A percentile compares a stretch with the other conserved stretches of the same genome.
phyloP scores from a whole-genome alignment of 2,113 vertebrate species.

The Acanthisitta chloris region DNA sequence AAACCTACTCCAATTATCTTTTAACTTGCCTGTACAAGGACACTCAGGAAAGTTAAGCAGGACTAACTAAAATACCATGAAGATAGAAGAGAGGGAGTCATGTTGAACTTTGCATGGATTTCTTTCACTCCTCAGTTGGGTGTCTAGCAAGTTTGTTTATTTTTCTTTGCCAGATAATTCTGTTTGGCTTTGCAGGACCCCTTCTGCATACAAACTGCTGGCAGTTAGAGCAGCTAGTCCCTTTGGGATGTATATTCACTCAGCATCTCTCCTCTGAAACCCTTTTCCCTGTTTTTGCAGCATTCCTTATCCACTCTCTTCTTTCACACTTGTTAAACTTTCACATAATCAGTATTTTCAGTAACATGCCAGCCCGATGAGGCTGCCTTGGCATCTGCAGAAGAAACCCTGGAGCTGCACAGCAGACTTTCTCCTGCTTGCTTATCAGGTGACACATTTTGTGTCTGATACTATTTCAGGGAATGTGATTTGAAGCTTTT shows the following conservation, averaged over 20 bases:
- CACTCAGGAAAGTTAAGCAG: background rate
- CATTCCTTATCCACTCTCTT: background rate
- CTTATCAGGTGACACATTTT: background rate
- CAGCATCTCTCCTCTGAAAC: background rate
- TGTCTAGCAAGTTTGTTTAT: background rate
- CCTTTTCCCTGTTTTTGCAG: background rate
- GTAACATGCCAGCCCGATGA: background rate
- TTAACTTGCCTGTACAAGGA: background rate
- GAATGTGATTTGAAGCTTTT: background rate
- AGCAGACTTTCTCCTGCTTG: background rate
- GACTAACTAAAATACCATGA: background rate
- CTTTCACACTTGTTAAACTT: background rate
- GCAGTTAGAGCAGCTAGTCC: background rate
- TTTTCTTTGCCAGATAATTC: background rate
- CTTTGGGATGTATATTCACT: background rate
- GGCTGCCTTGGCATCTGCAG: background rate
- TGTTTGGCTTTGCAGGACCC: background rate
- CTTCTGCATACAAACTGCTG: background rate
- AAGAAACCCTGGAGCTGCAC: background rate
- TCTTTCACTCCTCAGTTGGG: background rate
- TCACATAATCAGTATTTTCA: background rate
- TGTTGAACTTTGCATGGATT: background rate
- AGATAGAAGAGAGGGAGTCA: background rate
- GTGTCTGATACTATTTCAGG: background rate
- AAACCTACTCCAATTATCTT: slow-evolving; percentile 18